These are phyloP conservation scores for Oxycera nigricornis DNA, from an alignment of 2,888 invertebrate genomes.

Conservation along the genomic window DNA sequence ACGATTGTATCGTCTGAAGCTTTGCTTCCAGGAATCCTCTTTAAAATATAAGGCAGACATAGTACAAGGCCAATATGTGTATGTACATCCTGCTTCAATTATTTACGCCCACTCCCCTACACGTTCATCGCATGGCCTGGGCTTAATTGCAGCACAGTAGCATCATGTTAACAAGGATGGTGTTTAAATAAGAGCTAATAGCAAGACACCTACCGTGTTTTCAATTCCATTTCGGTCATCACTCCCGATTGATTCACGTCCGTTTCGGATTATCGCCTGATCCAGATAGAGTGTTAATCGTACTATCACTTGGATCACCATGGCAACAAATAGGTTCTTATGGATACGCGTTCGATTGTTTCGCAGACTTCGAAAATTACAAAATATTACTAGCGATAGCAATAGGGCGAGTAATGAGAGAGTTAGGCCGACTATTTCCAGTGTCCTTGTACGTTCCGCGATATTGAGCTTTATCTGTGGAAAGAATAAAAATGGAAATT, in stretches of 20 bases:
- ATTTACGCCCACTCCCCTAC: too few relatives aligned
- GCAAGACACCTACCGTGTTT: constrained; percentile 71
- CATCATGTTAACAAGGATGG: too few relatives aligned
- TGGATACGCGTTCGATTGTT: constrained; percentile 87
- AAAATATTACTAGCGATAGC: constrained; percentile 81
- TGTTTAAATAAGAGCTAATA: too few relatives aligned
- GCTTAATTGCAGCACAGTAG: too few relatives aligned
- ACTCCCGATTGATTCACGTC: constrained; percentile 56
- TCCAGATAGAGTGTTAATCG: constrained; percentile 78
- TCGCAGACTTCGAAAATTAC: constrained; percentile 77
- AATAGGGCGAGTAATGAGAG: constrained; percentile 78
- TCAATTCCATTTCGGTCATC: constrained; percentile 66
- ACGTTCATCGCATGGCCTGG: too few relatives aligned
- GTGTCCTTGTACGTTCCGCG: constrained; percentile 72
- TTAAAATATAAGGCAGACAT: too few relatives aligned
- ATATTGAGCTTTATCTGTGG: constrained; percentile 71
- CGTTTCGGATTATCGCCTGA: constrained; percentile 67
- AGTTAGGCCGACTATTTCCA: constrained; percentile 87
- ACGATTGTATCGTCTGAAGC: too few relatives aligned
- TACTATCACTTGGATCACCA: constrained; percentile 77
- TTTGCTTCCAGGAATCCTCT: too few relatives aligned
- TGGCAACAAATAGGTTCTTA: constrained; percentile 83
- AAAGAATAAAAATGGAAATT: constrained; percentile 4
- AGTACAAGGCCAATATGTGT: too few relatives aligned
- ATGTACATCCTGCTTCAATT: too few relatives aligned